Percentiles rank a stretch among this genome's conserved stretches.
These are phyloP conservation scores for Setipinna tenuifilis DNA, from an alignment of 2,797 vertebrate genomes.

Conservation along the genomic window DNA sequence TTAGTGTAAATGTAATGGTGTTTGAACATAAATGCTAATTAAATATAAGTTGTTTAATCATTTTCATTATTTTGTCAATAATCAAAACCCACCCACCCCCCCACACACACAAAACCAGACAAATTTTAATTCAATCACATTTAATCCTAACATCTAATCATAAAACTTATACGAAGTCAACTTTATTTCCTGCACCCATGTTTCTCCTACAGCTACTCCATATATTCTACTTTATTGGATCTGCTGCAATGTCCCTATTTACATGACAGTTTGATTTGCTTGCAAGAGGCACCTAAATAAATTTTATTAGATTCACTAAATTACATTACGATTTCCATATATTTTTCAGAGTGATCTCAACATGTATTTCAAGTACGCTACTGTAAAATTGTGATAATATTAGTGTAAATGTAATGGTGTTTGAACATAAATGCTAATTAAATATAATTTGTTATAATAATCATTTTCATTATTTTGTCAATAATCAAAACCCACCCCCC, in stretches of 20 bases:
- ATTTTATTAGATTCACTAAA: neutral
- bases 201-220: neutral
- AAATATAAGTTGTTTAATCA: neutral
- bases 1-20: neutral
- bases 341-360: too few species aligned
- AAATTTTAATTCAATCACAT: neutral
- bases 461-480: too few species aligned
- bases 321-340: too few species aligned
- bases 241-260: neutral
- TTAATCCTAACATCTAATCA: neutral
- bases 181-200: neutral
- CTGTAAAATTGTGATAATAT: too few species aligned
- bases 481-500: too few species aligned
- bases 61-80: too few species aligned
- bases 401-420: neutral
- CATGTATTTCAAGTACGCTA: too few species aligned
- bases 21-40: neutral
- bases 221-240: neutral
- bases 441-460: too few species aligned
- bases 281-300: neutral
- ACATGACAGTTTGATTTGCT: neutral
- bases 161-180: neutral
- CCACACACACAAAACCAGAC: neutral
- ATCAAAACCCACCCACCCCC: too few species aligned
- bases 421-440: neutral